These are phyloP conservation scores for Zaprionus nigranus DNA, from an alignment of 1,140 invertebrate genomes.

Conservation along the genomic window DNA sequence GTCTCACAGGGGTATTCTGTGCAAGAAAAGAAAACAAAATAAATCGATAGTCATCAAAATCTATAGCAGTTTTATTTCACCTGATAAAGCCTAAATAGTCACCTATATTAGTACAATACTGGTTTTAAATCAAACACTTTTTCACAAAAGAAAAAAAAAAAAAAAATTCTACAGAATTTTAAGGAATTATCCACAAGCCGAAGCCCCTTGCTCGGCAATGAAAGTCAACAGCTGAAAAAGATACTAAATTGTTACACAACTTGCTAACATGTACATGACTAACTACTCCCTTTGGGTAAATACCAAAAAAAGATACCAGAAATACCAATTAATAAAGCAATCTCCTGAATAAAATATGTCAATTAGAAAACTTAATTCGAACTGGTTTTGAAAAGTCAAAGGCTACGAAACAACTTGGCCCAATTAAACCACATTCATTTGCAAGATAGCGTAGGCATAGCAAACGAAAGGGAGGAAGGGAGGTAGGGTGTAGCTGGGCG, in stretches of 20 bases:
- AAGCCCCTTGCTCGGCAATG: too few species aligned
- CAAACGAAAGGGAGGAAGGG: not conserved
- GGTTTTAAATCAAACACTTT: too few species aligned
- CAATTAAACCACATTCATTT: conserved; percentile 25
- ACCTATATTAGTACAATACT: too few species aligned
- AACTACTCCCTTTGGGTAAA: not conserved
- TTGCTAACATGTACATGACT: not conserved
- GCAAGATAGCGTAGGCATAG: not conserved
- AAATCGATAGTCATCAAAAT: too few species aligned
- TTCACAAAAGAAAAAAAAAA: too few species aligned
- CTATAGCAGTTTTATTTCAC: too few species aligned
- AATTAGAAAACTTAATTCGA: conserved; percentile 26
- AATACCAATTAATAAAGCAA: conserved; percentile 17
- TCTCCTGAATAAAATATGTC: conserved; percentile 12
- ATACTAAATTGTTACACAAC: not conserved
- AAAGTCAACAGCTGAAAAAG: not conserved
- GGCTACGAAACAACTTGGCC: not conserved
- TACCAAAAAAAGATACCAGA: not conserved
- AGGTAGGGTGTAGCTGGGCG: conserved; percentile 4
- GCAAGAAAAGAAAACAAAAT: too few species aligned
- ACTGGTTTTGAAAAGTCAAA: conserved; percentile 16
- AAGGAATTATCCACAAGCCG: too few species aligned
- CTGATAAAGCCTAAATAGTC: too few species aligned
- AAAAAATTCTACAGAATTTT: too few species aligned
- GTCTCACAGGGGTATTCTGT: too few species aligned